Base-by-base conservation (phyloP, 2,797 vertebrate genomes). In the Sebastes cheni region DNA sequence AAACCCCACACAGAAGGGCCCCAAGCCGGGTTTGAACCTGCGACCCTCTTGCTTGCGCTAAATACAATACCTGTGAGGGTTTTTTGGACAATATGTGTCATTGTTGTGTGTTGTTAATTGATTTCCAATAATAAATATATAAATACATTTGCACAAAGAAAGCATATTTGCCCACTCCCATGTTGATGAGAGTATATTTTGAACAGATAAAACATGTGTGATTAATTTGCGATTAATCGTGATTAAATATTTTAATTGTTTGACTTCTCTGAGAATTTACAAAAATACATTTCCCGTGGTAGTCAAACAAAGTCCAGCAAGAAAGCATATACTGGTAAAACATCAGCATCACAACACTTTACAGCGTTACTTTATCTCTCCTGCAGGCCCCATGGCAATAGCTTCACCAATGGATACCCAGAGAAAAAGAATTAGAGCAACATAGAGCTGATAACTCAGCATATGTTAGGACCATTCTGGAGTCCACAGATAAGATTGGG, bases 401-500 rank as follows among this genome's bases (percentile, higher is more conserved):
- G 36, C 39, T 72, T 36, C 39, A 25, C 34, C 2, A 76, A 69
- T 8, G 20, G 52, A 65, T 78, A 67, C 50, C 50, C 50, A 25
- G 52, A 61, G 54, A 10, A 72, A 80, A 75, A 55, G 10, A 67
- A 80, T 60, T 34, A 56, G 42, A 79, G 81, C 69, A 72, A 69
- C 8, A 46, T 2, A n/a, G n/a, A 67, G 13, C 16, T 73, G 77
- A 86, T 83, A 70, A 67, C 50, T 77, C 60, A 30, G 61, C 54
- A 29, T 14, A 42, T 29, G 70, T 82, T 85, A 1, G 34, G 46
- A 62, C 6, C 6, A n/a, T 72, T 82, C 70, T 79, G 68, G 64
- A 52, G 25, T 39, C 20, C 13, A 25, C 61, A 78, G 79, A 90
- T 84, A 79, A 82, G 75, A 85, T 12, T 16, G 22, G 12, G 23